Base-by-base conservation (phyloP, 2,113 vertebrate genomes). In the Leucoraja erinaceus region DNA sequence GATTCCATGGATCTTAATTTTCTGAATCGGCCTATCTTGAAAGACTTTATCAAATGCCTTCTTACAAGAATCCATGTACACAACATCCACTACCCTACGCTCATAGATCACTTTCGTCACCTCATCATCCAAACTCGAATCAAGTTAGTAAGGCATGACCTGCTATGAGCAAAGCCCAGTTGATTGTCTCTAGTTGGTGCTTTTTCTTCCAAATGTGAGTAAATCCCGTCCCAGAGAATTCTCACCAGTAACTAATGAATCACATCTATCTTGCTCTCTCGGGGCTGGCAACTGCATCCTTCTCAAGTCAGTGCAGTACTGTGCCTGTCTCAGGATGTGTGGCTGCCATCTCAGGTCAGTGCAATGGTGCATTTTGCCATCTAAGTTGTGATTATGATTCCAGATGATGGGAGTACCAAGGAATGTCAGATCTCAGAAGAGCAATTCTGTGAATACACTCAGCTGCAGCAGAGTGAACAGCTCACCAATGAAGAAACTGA, bases 401-500 rank as follows among this genome's bases (percentile, higher is more conserved):
- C 33, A 91, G 90, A 54, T 72, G 63, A 72, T 91, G 90, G 90
- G 38, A 47, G 20, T 38, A 54, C 22, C 66, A 91, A 91, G 33
- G 16, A 9, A 72, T 70, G 90, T 25, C 68, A 91, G 90, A 74
- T 94, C 72, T 92, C 75, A 47, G 94, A 94, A 79, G 94, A 94
- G 0, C 86, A 78, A 0, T 93, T 96, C 79, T 96, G 95, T 93
- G 96, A 95, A 63, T 93, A 91, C 94, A 95, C 93, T 4, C 95
- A 93, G 84, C 96, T 95, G 94, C 94, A 94, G 28, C 94, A 95
- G 56, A 93, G 86, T 1, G 94, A 83, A 63, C 95, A 93, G 68
- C 78, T 79, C 95, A 95, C 94, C 11, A 93, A 93, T 0, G 96
- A 96, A 75, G 94, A 94, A 93, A 16, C 9, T 25, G 83, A 88